A percentile compares a stretch with the other conserved stretches of the same genome.
These are phyloP conservation scores for Gymnocheta viridis DNA, from an alignment of 2,888 invertebrate genomes.

Conservation along the genomic window DNA sequence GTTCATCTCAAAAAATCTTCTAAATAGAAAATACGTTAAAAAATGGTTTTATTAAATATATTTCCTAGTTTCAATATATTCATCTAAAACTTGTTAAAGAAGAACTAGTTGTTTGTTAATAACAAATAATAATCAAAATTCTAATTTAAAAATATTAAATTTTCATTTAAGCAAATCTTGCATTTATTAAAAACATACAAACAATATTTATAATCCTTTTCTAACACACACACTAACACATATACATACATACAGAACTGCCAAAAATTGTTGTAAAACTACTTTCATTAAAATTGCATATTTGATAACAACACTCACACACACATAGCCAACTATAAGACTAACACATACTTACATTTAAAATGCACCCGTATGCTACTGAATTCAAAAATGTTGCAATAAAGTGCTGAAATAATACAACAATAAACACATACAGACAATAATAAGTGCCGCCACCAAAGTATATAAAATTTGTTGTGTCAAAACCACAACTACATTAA, in stretches of 20 bases:
- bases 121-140: neutral
- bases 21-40: too few relatives aligned
- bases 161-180: constrained; percentile 18
- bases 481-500: constrained; percentile 52
- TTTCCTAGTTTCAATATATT: neutral
- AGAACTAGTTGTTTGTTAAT: neutral
- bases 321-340: neutral
- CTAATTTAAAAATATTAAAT: constrained; percentile 4
- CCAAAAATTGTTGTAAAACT: constrained; percentile 10
- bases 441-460: constrained; percentile 47
- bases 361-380: neutral
- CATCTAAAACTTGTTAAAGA: neutral
- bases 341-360: neutral
- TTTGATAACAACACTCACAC: neutral
- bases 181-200: constrained; percentile 3
- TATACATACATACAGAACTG: neutral
- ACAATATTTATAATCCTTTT: constrained; percentile 6
- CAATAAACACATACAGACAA: constrained; percentile 1
- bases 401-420: neutral
- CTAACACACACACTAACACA: constrained; percentile 1
- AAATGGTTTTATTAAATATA: too few relatives aligned
- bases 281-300: constrained; percentile 5
- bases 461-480: constrained; percentile 52
- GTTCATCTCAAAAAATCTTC: too few relatives aligned
- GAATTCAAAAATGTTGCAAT: neutral